A percentile compares a stretch with the other conserved stretches of the same genome.
phyloP scores from a whole-genome alignment of 1,140 invertebrate species.

The Chymomyza costata region DNA sequence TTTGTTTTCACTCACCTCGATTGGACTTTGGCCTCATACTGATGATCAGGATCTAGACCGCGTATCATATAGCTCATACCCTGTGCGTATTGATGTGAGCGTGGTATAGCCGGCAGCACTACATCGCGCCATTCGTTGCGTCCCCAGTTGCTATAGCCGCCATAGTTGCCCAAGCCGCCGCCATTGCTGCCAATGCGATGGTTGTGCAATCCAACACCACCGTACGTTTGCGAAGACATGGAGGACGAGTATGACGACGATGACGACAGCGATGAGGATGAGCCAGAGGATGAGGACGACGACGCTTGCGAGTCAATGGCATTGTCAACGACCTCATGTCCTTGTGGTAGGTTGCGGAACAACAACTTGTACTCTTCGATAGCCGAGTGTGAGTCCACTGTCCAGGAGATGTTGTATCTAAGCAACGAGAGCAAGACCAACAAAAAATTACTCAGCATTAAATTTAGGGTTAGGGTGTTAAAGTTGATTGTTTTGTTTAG shows the following conservation, averaged over 20 bases:
- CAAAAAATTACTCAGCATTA: too few species aligned
- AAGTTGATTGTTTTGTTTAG: constrained; percentile 37
- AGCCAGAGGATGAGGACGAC: constrained; percentile 46
- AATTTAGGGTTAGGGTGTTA: constrained; percentile 12
- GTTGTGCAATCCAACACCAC: constrained; percentile 46
- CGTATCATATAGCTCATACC: constrained; percentile 79
- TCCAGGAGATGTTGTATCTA: constrained; percentile 82
- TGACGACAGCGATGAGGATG: constrained; percentile 51
- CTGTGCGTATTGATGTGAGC: constrained; percentile 76
- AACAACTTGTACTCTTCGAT: constrained; percentile 81
- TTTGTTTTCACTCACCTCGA: constrained; percentile 75
- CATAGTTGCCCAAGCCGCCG: constrained; percentile 46
- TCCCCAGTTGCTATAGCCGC: constrained; percentile 72
- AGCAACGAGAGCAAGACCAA: constrained; percentile 1
- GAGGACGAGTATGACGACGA: too few species aligned
- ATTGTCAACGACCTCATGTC: constrained; percentile 75
- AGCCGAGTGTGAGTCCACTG: constrained; percentile 80
- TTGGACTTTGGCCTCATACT: constrained; percentile 80
- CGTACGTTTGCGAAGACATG: constrained; percentile 62
- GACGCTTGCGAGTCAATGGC: constrained; percentile 75
- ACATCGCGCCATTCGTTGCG: constrained; percentile 79
- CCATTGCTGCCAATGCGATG: constrained; percentile 63
- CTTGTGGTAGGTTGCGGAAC: constrained; percentile 79
- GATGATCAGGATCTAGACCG: constrained; percentile 78
- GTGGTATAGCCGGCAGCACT: constrained; percentile 77